These are phyloP conservation scores for Setophaga petechia DNA, from an alignment of 2,113 vertebrate genomes.

Conservation along the genomic window DNA sequence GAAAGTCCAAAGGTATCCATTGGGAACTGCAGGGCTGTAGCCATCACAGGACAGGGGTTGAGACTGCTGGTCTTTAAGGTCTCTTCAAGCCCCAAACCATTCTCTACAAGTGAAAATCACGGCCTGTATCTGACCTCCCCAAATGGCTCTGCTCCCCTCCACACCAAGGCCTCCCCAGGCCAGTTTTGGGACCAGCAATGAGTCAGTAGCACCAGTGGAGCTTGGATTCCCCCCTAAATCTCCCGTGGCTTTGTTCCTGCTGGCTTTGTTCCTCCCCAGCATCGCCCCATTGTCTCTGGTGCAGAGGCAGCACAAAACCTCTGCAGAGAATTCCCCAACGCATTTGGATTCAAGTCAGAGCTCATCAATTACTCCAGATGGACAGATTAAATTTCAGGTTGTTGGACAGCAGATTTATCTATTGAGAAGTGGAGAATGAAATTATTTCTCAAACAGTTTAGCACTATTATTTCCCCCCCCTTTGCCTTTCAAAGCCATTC, in stretches of 20 bases:
- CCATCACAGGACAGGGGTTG: neutral
- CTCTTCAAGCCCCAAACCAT: neutral
- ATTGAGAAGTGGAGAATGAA: neutral
- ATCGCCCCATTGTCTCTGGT: neutral
- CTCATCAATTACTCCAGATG: neutral
- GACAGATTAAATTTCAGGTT: neutral
- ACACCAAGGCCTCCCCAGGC: neutral
- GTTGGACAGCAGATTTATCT: conserved; percentile 19
- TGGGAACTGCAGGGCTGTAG: neutral
- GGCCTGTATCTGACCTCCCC: neutral
- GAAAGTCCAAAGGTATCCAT: neutral
- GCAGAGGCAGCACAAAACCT: neutral
- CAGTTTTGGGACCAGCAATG: neutral
- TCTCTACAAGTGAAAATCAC: neutral
- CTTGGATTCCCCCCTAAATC: neutral
- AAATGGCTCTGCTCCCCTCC: neutral
- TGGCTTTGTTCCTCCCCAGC: neutral
- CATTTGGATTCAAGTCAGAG: conserved; percentile 29
- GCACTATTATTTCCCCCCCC: neutral
- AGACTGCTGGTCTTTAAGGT: neutral
- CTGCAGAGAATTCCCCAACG: neutral
- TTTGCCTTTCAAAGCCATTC: neutral
- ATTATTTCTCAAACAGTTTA: conserved; percentile 45
- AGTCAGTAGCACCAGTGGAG: neutral
- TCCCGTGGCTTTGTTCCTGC: neutral